Percentiles rank a stretch among this genome's conserved stretches.
Evolutionary conservation across 2,113 vertebrate species (phyloP).

Genomic region (Setophaga kirtlandii): DNA sequence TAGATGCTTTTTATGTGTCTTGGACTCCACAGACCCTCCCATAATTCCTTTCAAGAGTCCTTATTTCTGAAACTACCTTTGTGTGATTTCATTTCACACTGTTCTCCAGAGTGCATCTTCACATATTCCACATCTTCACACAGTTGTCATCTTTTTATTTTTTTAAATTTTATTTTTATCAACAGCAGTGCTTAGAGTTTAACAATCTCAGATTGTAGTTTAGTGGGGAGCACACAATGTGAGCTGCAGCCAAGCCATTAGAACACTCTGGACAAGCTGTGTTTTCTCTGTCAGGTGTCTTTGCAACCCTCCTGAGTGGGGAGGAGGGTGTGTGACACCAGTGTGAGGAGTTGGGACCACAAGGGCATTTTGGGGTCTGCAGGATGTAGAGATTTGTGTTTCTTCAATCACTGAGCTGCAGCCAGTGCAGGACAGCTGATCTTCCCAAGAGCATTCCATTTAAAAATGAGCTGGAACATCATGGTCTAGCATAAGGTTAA

Average conservation of each 20-base stretch:
- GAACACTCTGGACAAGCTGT: not conserved
- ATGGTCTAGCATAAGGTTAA: not conserved
- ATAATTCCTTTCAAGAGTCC: not conserved
- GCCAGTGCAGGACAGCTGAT: not conserved
- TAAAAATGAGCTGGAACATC: not conserved
- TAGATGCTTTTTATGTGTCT: not conserved
- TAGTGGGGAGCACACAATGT: not conserved
- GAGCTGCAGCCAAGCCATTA: not conserved
- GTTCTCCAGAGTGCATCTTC: not conserved
- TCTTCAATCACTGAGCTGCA: not conserved
- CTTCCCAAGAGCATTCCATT: not conserved
- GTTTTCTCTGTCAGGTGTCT: not conserved
- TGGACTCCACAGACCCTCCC: not conserved
- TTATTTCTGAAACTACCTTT: not conserved
- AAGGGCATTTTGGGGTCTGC: not conserved
- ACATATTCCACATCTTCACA: conserved; percentile 22
- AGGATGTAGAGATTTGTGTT: not conserved
- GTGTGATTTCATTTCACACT: not conserved
- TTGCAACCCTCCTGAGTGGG: not conserved
- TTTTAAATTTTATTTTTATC: not conserved
- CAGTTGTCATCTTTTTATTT: not conserved
- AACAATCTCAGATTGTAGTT: not conserved
- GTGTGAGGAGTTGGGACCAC: accelerated
- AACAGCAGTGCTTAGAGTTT: not conserved
- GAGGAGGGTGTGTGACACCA: not conserved